Evolutionary conservation across 2,888 invertebrate genomes (phyloP), one percentile per base, ranked within the genome.

Genomic region (Tenodera sinensis): DNA sequence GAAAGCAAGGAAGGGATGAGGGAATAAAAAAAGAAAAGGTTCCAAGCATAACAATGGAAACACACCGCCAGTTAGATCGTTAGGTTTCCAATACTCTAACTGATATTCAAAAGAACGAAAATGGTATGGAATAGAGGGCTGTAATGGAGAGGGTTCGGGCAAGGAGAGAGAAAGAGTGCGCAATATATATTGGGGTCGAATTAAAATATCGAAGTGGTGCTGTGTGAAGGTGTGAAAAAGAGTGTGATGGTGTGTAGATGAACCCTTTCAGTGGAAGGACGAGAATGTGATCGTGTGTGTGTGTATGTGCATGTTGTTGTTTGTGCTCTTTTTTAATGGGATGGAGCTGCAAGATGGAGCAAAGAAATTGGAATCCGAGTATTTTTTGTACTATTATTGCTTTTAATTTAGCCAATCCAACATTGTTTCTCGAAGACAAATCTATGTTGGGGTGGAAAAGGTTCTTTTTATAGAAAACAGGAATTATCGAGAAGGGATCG

Each of bases 1-100:
- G 54, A 81, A 86, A 86, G 20, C 34, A 84, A 15, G 14, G 87
- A 87, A 87, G 27, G 34, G 82, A 82, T 15, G 71, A 82, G 82
- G n/a, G 83, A 85, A 47, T 28, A 81, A 71, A 71, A 54, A 71
- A 71, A 42, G 25, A 87, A 82, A 34, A 87, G 82, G 42, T 87
- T 83, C 87, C 42, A 87, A 87, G 34, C 83, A 34, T 87, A 87
- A 87, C 83, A 87, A 87, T 34, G 30, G 87, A 87, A 87, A 87
- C 87, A 71, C 83, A 87, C 87, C 83, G 87, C 83, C 87, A n/a
- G 82, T 87, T 87, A 83, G 82, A 87, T 87, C 87, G 87, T 87
- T 87, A 87, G 83, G 54, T 86, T 86, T 81, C 86, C 86, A 86
- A 81, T 86, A 81, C 81, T 15, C 86, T 71, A 71, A 71, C 54